A percentile compares a stretch with the other conserved stretches of the same genome.
Conservation (phyloP, 2,797 vertebrate species). For the Hypotaenidia philippensis region DNA sequence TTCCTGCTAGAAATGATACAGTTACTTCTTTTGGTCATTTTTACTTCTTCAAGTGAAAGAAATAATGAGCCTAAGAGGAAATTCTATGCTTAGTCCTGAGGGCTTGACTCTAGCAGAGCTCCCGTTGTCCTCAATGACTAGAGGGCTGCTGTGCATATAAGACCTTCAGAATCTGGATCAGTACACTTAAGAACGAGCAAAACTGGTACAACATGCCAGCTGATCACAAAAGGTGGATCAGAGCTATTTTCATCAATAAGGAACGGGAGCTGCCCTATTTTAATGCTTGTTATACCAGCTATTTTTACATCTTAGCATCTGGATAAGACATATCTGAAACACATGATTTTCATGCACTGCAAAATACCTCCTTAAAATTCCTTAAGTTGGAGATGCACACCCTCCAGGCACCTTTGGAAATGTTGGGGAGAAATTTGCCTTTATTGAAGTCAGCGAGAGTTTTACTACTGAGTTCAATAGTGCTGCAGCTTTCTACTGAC, state of each 20-base stretch:
- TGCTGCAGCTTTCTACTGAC: neutral
- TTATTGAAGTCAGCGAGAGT: conserved; percentile 7
- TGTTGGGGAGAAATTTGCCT: conserved; percentile 14
- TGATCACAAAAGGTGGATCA: conserved; percentile 1
- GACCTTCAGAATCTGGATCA: conserved; percentile 27
- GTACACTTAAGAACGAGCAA: neutral
- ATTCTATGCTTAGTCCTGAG: neutral
- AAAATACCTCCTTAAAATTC: conserved; percentile 42
- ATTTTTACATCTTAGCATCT: neutral
- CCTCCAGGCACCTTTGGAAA: conserved; percentile 52
- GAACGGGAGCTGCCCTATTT: conserved; percentile 20
- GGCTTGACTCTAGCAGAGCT: conserved; percentile 7
- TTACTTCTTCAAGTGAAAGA: conserved; percentile 29
- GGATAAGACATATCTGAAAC: neutral
- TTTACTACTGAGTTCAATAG: neutral
- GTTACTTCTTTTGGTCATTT: neutral
- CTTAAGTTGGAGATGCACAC: neutral
- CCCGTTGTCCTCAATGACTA: neutral
- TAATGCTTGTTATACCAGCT: neutral
- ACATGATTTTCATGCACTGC: neutral
- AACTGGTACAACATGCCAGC: neutral
- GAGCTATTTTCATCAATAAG: conserved; percentile 12
- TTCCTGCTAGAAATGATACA: neutral
- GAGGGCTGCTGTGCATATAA: neutral
- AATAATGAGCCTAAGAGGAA: conserved; percentile 12